Conservation (phyloP, 2,113 vertebrate genomes). For the Catharus minimus region DNA sequence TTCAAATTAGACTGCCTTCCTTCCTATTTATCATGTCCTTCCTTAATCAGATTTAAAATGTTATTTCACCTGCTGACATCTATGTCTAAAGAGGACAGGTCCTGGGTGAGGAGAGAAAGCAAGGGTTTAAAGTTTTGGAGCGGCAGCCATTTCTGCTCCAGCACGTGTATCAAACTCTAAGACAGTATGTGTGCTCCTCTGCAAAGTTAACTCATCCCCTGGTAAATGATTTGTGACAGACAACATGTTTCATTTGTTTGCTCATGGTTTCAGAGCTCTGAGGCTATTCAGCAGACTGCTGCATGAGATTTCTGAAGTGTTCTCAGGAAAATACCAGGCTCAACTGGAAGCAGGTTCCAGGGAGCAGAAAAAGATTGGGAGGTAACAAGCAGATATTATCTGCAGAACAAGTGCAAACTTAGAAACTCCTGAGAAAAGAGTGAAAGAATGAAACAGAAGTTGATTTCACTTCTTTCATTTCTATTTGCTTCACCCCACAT, state of each 20-base stretch:
- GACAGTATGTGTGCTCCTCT: background rate
- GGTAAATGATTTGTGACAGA: background rate
- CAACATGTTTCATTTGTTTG: background rate
- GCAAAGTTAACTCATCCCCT: background rate
- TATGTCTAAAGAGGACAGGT: background rate
- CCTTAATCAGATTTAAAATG: background rate
- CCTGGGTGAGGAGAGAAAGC: rapidly evolving
- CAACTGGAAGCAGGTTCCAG: background rate
- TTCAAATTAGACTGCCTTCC: background rate
- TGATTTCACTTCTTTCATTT: background rate
- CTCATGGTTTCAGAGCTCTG: background rate
- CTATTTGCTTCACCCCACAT: background rate
- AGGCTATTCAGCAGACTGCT: background rate
- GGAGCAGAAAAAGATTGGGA: background rate
- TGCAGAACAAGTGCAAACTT: background rate
- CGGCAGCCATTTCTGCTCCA: background rate
- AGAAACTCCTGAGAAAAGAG: background rate
- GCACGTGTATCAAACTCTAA: background rate
- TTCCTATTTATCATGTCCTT: background rate
- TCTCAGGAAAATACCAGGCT: background rate
- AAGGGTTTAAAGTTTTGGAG: background rate
- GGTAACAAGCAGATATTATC: background rate
- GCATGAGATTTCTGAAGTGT: background rate
- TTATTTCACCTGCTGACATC: background rate
- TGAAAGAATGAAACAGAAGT: background rate